Base-by-base conservation (phyloP, 2,113 vertebrate species). In the Eptatretus burgeri region DNA sequence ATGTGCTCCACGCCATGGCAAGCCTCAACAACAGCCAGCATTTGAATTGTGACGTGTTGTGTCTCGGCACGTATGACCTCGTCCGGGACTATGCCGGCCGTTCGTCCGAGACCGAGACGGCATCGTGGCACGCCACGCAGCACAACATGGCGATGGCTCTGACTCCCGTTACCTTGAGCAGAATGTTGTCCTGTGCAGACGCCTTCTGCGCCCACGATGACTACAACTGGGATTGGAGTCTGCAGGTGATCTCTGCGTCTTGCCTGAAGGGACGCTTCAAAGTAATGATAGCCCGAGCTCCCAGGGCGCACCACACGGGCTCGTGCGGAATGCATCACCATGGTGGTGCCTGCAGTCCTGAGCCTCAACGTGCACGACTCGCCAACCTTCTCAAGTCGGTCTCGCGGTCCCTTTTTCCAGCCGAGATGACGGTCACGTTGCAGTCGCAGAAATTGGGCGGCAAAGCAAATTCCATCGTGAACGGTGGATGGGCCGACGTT, bases 191-290 rank as follows among this genome's bases (percentile, higher is more conserved):
- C 64, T 98, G 91, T 80, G 83, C 87, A 9, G 81, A 93, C n/a
- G 76, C 79, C 63, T 98, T 98, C 81, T 98, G 93, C 78, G 82
- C 83, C 65, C 94, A 95, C 0, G 93, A 98, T 49, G 93, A 98
- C 69, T 98, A 98, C 75, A 98, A 96, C 79, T 98, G 93, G 93
- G 93, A 98, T 75, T 98, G 93, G 93, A 93, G 87, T 51, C 74
- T 98, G 70, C 89, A 98, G 51, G 80, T 93, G 69, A 73, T 95
- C 71, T 93, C 85, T 13, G 81, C 85, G 20, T 74, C 77, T 65
- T 98, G 93, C 77, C 78, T 98, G 78, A 75, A 79, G 64, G 56
- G 56, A 19, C 86, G 81, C 76, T 93, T 85, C 86, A 94, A 89
- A 76, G 89, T 88, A 20, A 80, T 98, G 77, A 82, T 91, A 60